Conservation (phyloP, 2,797 vertebrate species). For the Heterohyrax brucei region DNA sequence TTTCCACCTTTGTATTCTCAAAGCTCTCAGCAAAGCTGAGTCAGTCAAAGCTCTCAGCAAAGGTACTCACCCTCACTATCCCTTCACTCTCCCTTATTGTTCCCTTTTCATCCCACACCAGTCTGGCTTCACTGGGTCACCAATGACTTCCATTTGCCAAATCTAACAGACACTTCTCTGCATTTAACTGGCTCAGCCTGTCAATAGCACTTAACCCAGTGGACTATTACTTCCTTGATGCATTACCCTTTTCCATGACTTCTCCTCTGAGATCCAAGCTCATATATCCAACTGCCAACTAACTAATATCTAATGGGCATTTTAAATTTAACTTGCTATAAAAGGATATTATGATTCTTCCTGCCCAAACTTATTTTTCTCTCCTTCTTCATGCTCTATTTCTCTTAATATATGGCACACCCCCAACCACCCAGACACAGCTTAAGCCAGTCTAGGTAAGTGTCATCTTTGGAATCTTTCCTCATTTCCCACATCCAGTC, state of each 20-base stretch:
- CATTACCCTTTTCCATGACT: background rate
- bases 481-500: background rate
- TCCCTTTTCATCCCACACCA: background rate
- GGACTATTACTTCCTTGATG: background rate
- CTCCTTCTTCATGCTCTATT: background rate
- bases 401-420: background rate
- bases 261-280: background rate
- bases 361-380: background rate
- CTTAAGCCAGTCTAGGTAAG: background rate
- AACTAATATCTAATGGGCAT: conserved; percentile 19
- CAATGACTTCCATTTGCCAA: conserved; percentile 32
- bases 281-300: background rate
- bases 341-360: background rate
- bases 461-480: conserved; percentile 10
- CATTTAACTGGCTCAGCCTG: conserved; percentile 25
- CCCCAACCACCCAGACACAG: background rate
- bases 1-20: background rate
- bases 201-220: background rate
- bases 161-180: conserved; percentile 24
- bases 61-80: background rate
- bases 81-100: conserved; percentile 5
- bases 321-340: conserved; percentile 10
- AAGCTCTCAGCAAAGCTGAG: background rate
- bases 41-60: background rate
- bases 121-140: conserved; percentile 24